A percentile compares a stretch with the other conserved stretches of the same genome.
phyloP scores from a whole-genome alignment of 2,113 vertebrate species.

The Lophotis ruficrista region DNA sequence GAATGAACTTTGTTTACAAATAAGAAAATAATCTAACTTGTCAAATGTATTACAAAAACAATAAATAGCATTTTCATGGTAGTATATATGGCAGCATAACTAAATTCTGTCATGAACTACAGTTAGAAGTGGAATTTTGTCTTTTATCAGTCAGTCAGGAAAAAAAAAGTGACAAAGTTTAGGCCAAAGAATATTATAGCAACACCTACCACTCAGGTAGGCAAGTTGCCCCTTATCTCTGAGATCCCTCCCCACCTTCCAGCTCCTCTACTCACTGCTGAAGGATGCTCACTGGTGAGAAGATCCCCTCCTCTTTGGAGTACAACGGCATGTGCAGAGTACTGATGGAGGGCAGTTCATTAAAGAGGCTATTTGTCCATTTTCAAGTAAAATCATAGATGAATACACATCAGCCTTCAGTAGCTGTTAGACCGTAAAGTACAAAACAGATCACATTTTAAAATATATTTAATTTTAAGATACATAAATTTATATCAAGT shows the following conservation, averaged over 20 bases:
- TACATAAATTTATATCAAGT: not conserved
- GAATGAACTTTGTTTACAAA: not conserved
- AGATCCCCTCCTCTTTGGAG: not conserved
- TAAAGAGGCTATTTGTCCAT: not conserved
- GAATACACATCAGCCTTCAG: not conserved
- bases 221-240: not conserved
- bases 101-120: not conserved
- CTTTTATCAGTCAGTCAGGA: not conserved
- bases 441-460: not conserved
- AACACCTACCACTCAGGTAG: rapidly evolving
- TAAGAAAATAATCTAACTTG: not conserved
- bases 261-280: not conserved
- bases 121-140: not conserved
- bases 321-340: not conserved
- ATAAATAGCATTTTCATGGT: not conserved
- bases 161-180: not conserved
- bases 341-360: not conserved
- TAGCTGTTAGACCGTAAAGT: not conserved
- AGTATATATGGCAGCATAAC: not conserved
- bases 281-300: not conserved
- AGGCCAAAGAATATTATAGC: not conserved
- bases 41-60: not conserved
- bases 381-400: not conserved
- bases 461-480: not conserved
- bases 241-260: not conserved